Conservation (phyloP, 1,140 invertebrate species). For the Stegodyphus dumicola region DNA sequence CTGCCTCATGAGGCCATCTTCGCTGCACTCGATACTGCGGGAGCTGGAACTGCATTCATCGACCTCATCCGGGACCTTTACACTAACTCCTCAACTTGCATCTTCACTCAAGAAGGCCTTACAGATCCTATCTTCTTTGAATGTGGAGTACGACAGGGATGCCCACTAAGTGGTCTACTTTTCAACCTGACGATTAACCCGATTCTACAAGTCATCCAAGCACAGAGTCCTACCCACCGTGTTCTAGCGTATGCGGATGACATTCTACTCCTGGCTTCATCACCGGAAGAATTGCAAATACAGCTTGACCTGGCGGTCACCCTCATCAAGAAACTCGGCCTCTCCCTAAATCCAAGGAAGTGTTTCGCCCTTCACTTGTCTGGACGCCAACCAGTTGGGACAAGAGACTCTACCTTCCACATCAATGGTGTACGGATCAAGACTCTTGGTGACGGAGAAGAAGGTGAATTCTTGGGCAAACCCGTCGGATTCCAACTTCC, state of each 20-base stretch:
- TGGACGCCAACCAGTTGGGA: background rate
- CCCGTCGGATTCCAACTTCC: background rate
- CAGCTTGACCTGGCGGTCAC: rapidly evolving
- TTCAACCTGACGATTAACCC: background rate
- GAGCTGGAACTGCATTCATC: too few relatives aligned
- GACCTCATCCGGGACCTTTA: background rate
- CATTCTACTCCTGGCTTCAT: background rate
- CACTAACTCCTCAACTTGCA: rapidly evolving
- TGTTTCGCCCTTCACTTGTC: background rate
- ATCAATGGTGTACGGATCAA: background rate
- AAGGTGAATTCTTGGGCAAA: background rate
- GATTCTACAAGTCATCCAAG: background rate
- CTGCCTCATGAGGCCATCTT: background rate
- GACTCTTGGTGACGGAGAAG: background rate
- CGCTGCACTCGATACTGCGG: background rate
- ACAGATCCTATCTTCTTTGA: too few relatives aligned
- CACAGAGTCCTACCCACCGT: rapidly evolving
- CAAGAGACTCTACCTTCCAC: rapidly evolving
- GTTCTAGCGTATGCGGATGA: background rate
- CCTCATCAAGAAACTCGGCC: background rate
- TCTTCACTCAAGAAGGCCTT: background rate
- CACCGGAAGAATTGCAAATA: rapidly evolving
- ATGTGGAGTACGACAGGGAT: background rate
- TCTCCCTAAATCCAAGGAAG: background rate
- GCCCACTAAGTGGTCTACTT: background rate